Conservation (phyloP, 2,113 vertebrate genomes). For the Macrotis lagotis region DNA sequence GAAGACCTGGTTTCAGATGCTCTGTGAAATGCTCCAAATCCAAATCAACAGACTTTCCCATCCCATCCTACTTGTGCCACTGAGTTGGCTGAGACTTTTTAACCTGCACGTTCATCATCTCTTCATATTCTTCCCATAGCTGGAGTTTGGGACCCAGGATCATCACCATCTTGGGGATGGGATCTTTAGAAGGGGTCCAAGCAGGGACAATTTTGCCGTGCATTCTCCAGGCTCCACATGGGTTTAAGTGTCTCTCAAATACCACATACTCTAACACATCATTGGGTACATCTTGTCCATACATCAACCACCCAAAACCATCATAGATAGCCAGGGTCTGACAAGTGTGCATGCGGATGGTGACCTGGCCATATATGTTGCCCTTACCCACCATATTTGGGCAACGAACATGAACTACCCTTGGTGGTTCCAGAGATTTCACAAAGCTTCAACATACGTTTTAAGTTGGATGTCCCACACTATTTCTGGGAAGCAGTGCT, state of each 20-base stretch:
- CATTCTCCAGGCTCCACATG: no score
- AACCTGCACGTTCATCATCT: slow-evolving; percentile 73
- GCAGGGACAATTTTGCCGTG: slow-evolving; percentile 85
- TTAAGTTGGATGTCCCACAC: slow-evolving; percentile 92
- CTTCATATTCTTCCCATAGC: slow-evolving; percentile 85
- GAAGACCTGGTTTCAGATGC: not conserved
- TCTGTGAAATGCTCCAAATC: slow-evolving; percentile 34
- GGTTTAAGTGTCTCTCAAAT: slow-evolving; percentile 94
- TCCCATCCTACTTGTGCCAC: slow-evolving; percentile 69
- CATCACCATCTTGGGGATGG: slow-evolving; percentile 92
- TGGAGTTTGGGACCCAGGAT: slow-evolving; percentile 89
- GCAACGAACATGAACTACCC: slow-evolving; percentile 91
- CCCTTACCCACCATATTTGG: slow-evolving; percentile 86
- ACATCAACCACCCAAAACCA: slow-evolving; percentile 94
- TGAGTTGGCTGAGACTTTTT: slow-evolving; percentile 75
- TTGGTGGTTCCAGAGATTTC: slow-evolving; percentile 91
- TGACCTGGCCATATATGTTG: slow-evolving; percentile 94
- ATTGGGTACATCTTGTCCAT: slow-evolving; percentile 89
- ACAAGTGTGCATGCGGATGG: slow-evolving; percentile 91
- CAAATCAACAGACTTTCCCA: no score
- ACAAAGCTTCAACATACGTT: slow-evolving; percentile 92
- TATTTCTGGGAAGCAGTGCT: slow-evolving; percentile 96
- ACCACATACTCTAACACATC: slow-evolving; percentile 95
- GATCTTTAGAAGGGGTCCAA: slow-evolving; percentile 90
- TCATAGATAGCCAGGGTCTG: slow-evolving; percentile 98